Evolutionary conservation across 2,888 invertebrate species (phyloP).

Genomic region (Pseudeuparius sepicola): DNA sequence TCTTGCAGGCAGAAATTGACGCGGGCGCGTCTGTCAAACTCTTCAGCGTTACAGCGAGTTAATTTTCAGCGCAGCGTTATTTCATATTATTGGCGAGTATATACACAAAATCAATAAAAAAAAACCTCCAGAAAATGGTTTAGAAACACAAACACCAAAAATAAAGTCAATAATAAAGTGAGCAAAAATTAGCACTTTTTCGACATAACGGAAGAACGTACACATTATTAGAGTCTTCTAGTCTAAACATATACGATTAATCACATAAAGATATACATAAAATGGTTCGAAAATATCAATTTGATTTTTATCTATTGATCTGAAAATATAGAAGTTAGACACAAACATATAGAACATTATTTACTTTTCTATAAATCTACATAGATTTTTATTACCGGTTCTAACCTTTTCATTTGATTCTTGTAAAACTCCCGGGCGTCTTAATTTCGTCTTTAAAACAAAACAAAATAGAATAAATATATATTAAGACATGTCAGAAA

Average conservation of each 20-base stretch:
- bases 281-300: too few relatives aligned
- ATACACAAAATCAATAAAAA: too few relatives aligned
- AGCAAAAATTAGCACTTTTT: slow-evolving; percentile 5
- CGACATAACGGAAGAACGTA: slow-evolving; percentile 12
- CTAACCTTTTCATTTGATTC: slow-evolving; percentile 59
- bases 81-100: slow-evolving; percentile 25
- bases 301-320: slow-evolving; percentile 16
- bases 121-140: too few relatives aligned
- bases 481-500: too few relatives aligned
- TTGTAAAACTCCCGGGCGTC: slow-evolving; percentile 69
- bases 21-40: slow-evolving; percentile 11
- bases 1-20: too few relatives aligned
- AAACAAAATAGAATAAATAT: slow-evolving; percentile 38
- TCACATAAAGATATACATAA: too few relatives aligned
- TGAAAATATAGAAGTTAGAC: slow-evolving; percentile 33
- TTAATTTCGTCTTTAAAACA: slow-evolving; percentile 56
- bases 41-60: slow-evolving; percentile 5
- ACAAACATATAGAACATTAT: slow-evolving; percentile 35
- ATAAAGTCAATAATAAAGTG: slow-evolving; percentile 11
- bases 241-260: slow-evolving; percentile 28
- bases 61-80: too few relatives aligned
- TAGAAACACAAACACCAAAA: slow-evolving; percentile 10
- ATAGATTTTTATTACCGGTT: slow-evolving; percentile 28
- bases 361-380: slow-evolving; percentile 23
- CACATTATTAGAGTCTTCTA: slow-evolving; percentile 17